phyloP scores from a whole-genome alignment of 2,888 invertebrate species.

The Ophion slaviceki region DNA sequence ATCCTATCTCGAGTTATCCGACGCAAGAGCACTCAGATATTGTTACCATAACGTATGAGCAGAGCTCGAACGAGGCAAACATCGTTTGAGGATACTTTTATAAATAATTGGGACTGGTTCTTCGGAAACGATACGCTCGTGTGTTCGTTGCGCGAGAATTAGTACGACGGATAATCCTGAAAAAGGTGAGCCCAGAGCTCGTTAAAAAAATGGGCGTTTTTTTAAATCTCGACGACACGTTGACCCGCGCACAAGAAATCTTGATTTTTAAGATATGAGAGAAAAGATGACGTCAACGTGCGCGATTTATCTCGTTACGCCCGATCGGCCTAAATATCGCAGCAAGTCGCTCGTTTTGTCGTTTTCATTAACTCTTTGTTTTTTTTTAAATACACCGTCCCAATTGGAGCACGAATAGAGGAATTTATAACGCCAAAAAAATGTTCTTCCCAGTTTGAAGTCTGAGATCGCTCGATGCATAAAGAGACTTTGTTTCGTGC shows the following conservation, averaged over 20 bases:
- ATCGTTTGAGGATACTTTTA: constrained; percentile 26
- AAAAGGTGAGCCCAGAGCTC: not conserved
- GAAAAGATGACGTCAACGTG: not conserved
- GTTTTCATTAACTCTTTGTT: not conserved
- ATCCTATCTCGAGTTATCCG: constrained; percentile 61
- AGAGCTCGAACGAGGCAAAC: not conserved
- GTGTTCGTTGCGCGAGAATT: not conserved
- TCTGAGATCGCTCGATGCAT: not conserved
- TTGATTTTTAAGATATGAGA: not conserved
- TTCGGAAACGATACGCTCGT: not conserved
- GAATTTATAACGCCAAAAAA: not conserved
- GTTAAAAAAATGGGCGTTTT: not conserved
- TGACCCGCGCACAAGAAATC: not conserved
- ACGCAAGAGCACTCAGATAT: constrained; percentile 19
- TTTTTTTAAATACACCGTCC: not conserved
- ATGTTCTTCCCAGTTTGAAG: not conserved
- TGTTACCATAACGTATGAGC: constrained; percentile 37
- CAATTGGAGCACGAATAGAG: not conserved
- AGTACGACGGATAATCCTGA: not conserved
- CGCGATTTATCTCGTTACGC: not conserved
- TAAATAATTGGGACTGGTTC: constrained; percentile 10
- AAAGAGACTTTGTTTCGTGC: not conserved
- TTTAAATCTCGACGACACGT: not conserved
- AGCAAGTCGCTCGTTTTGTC: not conserved
- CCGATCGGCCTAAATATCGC: not conserved